Percentiles rank a stretch among this genome's conserved stretches.
These are phyloP conservation scores for Trilocha varians DNA, from an alignment of 2,888 invertebrate species.

Conservation along the genomic window DNA sequence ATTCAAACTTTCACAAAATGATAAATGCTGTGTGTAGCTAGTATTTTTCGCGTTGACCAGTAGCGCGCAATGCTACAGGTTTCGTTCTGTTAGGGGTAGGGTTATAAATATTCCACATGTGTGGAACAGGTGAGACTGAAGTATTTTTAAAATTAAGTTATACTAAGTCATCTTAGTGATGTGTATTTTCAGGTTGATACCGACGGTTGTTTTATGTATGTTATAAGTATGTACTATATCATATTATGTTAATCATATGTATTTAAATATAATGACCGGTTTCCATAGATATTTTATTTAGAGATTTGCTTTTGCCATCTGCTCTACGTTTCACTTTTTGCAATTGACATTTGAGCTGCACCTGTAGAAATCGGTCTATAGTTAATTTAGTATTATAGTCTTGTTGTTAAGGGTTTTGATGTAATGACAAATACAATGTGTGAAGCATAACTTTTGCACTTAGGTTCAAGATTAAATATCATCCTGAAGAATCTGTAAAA, in stretches of 20 bases:
- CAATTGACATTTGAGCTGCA: background rate
- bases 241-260: no score
- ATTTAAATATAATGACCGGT: conserved; percentile 1
- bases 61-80: conserved; percentile 75
- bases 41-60: conserved; percentile 68
- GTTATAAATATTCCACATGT: conserved; percentile 57
- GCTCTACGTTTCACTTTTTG: background rate
- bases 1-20: conserved; percentile 56
- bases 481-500: conserved; percentile 95
- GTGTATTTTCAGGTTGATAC: conserved; percentile 27
- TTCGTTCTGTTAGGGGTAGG: conserved; percentile 70
- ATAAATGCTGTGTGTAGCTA: conserved; percentile 68
- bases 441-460: conserved; percentile 18
- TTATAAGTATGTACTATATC: no score
- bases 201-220: conserved; percentile 16
- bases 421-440: conserved; percentile 3
- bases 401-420: background rate
- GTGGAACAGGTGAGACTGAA: conserved; percentile 71
- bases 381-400: background rate
- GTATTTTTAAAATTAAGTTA: conserved; percentile 60
- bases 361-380: conserved; percentile 4
- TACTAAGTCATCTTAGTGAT: conserved; percentile 55
- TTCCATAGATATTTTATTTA: conserved; percentile 1
- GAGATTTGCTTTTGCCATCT: background rate
- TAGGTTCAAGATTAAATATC: conserved; percentile 99